Conservation (phyloP, 2,888 invertebrate genomes). For the Nemoura dubitans region DNA sequence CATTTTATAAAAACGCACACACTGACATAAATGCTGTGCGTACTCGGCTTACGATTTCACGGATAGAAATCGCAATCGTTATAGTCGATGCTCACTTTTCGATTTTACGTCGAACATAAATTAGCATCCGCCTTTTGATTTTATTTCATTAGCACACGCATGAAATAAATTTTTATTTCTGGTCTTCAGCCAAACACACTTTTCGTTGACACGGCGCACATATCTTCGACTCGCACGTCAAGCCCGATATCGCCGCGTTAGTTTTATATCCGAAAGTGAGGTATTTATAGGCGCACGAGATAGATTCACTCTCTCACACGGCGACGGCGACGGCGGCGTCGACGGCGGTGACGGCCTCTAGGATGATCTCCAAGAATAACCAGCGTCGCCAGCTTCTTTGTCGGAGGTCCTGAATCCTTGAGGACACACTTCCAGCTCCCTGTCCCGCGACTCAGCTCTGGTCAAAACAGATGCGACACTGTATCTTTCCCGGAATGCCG, state of each 20-base stretch:
- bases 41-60: background rate
- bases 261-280: slow-evolving; percentile 21
- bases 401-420: background rate
- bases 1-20: background rate
- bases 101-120: background rate
- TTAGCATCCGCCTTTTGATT: background rate
- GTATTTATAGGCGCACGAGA: slow-evolving; percentile 22
- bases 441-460: background rate
- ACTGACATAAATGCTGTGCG: background rate
- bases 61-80: background rate
- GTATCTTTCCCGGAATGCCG: background rate
- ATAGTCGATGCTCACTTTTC: background rate
- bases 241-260: background rate
- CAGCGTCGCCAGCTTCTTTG: background rate
- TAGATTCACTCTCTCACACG: background rate
- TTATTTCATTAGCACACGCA: background rate
- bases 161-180: slow-evolving; percentile 36
- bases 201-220: slow-evolving; percentile 21
- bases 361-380: background rate
- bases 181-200: slow-evolving; percentile 32
- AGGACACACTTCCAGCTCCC: background rate
- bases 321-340: background rate
- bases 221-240: slow-evolving; percentile 15
- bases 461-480: background rate
- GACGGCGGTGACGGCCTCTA: background rate